Percentiles rank a stretch among this genome's conserved stretches.
phyloP scores from a whole-genome alignment of 2,797 vertebrate species.

The Adrianichthys oophorus region DNA sequence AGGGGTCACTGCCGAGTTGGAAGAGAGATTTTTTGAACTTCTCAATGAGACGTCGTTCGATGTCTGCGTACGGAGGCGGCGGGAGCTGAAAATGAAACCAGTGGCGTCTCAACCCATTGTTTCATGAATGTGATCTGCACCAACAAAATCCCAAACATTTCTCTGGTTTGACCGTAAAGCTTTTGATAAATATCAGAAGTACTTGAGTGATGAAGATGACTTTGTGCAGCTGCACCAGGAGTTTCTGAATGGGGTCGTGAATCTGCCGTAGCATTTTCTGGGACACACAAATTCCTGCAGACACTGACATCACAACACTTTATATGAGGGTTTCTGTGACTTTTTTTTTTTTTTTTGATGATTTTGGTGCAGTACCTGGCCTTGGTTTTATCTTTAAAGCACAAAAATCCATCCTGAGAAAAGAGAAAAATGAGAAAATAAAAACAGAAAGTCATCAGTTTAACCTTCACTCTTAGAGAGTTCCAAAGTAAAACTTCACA shows the following conservation, averaged over 20 bases:
- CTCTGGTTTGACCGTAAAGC: not conserved
- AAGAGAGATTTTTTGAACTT: constrained; percentile 93
- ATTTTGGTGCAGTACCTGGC: constrained; percentile 74
- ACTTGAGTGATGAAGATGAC: constrained; percentile 91
- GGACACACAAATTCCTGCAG: constrained; percentile 85
- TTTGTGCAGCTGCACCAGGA: constrained; percentile 90
- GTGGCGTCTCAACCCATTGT: too few relatives aligned
- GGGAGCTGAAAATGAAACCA: constrained; percentile 78
- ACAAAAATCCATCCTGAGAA: constrained; percentile 50
- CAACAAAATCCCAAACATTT: not conserved
- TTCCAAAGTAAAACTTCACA: too few relatives aligned
- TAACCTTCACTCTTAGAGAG: too few relatives aligned
- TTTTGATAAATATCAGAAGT: constrained; percentile 1
- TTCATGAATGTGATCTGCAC: not conserved
- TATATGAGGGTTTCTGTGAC: not conserved
- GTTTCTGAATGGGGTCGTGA: constrained; percentile 87
- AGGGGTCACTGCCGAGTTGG: constrained; percentile 81
- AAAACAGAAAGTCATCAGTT: not conserved
- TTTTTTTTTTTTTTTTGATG: too few relatives aligned
- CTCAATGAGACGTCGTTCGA: constrained; percentile 82
- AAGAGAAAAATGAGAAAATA: constrained; percentile 13
- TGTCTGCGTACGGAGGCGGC: constrained; percentile 78
- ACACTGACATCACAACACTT: constrained; percentile 62
- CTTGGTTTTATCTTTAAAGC: constrained; percentile 71
- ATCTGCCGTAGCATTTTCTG: constrained; percentile 89